Evolutionary conservation across 2,888 invertebrate genomes (phyloP).

Genomic region (Teleiodes luculella): DNA sequence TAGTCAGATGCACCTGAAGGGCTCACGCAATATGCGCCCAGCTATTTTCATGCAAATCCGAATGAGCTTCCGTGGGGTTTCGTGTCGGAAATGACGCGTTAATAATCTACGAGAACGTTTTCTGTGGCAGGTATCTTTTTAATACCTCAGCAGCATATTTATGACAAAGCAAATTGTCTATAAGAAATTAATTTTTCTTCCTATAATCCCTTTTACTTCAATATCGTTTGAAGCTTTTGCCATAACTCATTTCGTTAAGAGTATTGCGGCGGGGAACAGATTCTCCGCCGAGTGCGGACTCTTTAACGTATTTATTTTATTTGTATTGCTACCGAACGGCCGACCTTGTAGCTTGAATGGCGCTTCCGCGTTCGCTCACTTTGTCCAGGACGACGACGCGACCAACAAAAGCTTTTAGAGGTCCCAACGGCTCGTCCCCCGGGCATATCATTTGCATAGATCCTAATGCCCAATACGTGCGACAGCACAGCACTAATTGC

Average conservation of each 20-base stretch:
- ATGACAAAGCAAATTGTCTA: conserved; percentile 26
- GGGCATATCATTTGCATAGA: conserved; percentile 61
- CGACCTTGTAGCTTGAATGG: conserved; percentile 57
- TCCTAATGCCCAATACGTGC: conserved; percentile 59
- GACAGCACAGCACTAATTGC: conserved; percentile 76
- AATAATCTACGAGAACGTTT: conserved; percentile 28
- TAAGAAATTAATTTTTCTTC: conserved; percentile 51
- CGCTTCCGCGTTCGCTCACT: conserved; percentile 54
- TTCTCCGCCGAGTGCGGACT: conserved; percentile 30
- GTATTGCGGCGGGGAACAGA: conserved; percentile 52
- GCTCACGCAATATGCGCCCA: conserved; percentile 41
- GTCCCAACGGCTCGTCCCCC: conserved; percentile 28
- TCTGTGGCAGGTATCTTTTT: conserved; percentile 11
- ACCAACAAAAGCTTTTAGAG: conserved; percentile 54
- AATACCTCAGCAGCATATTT: conserved; percentile 8
- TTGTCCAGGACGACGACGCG: conserved; percentile 42
- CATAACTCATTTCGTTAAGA: conserved; percentile 57
- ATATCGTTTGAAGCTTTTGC: conserved; percentile 43
- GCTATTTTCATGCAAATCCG: conserved; percentile 25
- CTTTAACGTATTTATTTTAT: conserved; percentile 2
- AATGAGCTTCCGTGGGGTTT: conserved; percentile 1
- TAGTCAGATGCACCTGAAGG: conserved; percentile 57
- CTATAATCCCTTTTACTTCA: conserved; percentile 53
- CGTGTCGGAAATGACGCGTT: conserved; percentile 16
- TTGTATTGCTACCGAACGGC: conserved; percentile 23